These are phyloP conservation scores for Fukomys damarensis DNA, from an alignment of 2,113 vertebrate species.

Conservation along the genomic window DNA sequence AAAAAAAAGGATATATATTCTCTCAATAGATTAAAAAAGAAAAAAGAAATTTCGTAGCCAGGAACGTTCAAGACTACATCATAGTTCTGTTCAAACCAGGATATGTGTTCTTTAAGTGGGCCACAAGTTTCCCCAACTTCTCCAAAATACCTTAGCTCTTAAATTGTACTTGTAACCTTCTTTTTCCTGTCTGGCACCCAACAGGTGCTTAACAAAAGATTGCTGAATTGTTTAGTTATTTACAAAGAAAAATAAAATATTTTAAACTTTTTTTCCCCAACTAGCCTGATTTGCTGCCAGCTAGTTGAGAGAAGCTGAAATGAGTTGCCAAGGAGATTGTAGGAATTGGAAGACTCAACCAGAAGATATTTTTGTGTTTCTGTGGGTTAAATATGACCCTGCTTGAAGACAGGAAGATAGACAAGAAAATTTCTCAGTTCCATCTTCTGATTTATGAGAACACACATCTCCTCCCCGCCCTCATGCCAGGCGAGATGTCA, in stretches of 20 bases:
- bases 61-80: conserved; percentile 23
- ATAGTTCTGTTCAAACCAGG: conserved; percentile 13
- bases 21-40: background rate
- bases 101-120: background rate
- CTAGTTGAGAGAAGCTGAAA: conserved; percentile 48
- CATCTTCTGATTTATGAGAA: background rate
- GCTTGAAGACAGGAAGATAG: background rate
- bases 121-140: background rate
- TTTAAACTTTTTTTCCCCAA: background rate
- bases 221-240: background rate
- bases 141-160: background rate
- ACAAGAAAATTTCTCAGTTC: background rate
- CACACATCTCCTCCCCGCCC: background rate
- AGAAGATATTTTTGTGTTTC: conserved; percentile 38
- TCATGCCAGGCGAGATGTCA: background rate
- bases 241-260: conserved; percentile 45
- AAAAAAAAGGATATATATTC: background rate
- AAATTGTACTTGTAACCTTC: background rate
- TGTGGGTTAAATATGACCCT: background rate
- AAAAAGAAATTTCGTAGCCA: background rate
- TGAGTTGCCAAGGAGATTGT: conserved; percentile 23
- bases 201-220: conserved; percentile 8
- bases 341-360: background rate
- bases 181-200: background rate
- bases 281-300: background rate